Evolutionary conservation across 2,113 vertebrate species (phyloP), one percentile per base, ranked within the genome.

Genomic region (Eupsittula cactorum): DNA sequence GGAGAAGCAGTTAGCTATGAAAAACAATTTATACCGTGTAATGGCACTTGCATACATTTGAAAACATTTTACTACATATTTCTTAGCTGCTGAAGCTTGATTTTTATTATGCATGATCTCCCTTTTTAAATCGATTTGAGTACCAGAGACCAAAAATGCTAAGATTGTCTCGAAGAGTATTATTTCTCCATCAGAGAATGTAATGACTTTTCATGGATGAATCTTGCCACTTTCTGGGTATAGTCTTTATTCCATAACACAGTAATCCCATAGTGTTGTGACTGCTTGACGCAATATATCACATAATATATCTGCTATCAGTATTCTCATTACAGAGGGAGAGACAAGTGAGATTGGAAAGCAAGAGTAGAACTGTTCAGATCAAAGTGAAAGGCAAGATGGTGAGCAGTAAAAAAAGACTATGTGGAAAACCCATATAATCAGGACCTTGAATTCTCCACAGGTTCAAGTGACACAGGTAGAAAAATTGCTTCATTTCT

Each of bases 271-370:
- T 27, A 21, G 67, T 49, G 76, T 78, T 91, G 73, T 78, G 77
- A 60, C 73, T 86, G 39, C 83, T 78, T 68, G 73, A 65, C 59
- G 55, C 65, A 71, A 42, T 75, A 25, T 44, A 82, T 82, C 91
- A 85, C 74, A 33, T 79, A 77, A 95, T 73, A 24, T 70, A 94
- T 85, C 86, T 93, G 81, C 91, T 91, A 79, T 87, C 62, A 1
- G 31, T 69, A 18, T 49, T 92, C 91, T 77, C 83, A 77, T 96
- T 96, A 93, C 83, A 80, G 53, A 62, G 80, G 17, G 74, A 88
- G 62, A 92, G 77, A 70, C 47, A 79, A 91, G 81, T 16, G 65
- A 91, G 89, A 92, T 95, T 82, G 90, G 59, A 91, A 97, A 94
- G 57, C 57, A 78, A 89, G 80, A 93, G 92, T 46, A 83, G 77